Evolutionary conservation across 1,140 invertebrate genomes (phyloP).

Genomic region (Ceratina calcarata): DNA sequence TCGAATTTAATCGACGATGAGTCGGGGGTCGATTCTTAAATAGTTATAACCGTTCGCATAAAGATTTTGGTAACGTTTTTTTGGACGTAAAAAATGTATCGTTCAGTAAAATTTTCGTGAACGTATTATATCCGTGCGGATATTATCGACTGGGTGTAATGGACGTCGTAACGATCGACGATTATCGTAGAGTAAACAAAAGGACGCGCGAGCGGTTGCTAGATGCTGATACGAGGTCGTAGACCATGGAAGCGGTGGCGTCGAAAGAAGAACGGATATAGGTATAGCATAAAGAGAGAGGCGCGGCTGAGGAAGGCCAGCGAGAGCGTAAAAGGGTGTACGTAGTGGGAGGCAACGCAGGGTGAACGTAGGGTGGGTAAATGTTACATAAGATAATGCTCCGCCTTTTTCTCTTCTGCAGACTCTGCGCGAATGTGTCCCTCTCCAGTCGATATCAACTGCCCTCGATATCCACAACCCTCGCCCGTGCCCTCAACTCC

Average conservation of each 20-base stretch:
- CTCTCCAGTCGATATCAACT: constrained; percentile 71
- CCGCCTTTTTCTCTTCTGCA: constrained; percentile 66
- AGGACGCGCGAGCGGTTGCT: constrained; percentile 49
- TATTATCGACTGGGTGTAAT: constrained; percentile 46
- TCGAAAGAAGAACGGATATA: constrained; percentile 22
- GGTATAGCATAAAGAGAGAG: neutral
- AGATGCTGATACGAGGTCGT: constrained; percentile 54
- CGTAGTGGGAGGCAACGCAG: constrained; percentile 4
- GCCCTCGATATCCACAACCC: constrained; percentile 64
- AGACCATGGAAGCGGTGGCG: constrained; percentile 22
- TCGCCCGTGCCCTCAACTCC: constrained; percentile 1
- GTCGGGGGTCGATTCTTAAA: too few species aligned
- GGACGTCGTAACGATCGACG: constrained; percentile 53
- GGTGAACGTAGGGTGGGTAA: constrained; percentile 62
- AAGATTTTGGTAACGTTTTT: neutral
- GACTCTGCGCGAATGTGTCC: constrained; percentile 64
- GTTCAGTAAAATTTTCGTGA: constrained; percentile 49
- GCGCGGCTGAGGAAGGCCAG: constrained; percentile 11
- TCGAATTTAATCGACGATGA: too few species aligned
- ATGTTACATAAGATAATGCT: constrained; percentile 75
- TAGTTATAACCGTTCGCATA: too few species aligned
- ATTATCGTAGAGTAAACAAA: constrained; percentile 62
- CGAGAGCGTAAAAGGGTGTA: constrained; percentile 19
- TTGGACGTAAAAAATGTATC: constrained; percentile 20
- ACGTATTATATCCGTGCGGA: constrained; percentile 43